Conservation (phyloP, 2,888 invertebrate genomes). For the Spodoptera exigua region DNA sequence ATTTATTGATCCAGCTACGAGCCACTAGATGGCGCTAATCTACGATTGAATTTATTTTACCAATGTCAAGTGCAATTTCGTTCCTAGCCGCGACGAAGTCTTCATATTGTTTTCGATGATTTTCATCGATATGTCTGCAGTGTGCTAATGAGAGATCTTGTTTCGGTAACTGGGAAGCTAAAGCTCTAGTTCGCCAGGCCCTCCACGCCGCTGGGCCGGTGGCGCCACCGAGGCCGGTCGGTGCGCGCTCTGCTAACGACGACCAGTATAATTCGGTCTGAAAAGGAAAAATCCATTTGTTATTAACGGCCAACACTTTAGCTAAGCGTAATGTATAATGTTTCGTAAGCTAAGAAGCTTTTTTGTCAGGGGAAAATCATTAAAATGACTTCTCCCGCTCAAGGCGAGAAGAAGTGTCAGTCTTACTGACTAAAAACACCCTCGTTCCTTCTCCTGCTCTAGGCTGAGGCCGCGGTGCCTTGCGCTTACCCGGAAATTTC, state of each 20-base stretch:
- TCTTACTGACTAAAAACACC: too few species aligned
- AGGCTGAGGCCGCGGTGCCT: too few species aligned
- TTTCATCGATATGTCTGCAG: conserved; percentile 95
- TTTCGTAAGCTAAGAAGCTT: too few species aligned
- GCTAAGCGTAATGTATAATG: too few species aligned
- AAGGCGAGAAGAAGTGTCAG: too few species aligned
- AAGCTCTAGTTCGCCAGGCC: conserved; percentile 84
- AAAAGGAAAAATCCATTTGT: conserved; percentile 53
- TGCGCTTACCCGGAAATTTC: too few species aligned
- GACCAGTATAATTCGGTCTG: conserved; percentile 98
- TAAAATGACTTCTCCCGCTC: too few species aligned
- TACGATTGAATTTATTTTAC: conserved; percentile 71
- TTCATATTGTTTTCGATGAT: conserved; percentile 95
- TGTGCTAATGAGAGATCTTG: conserved; percentile 97
- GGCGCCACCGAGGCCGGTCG: conserved; percentile 79
- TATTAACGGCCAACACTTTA: too few species aligned
- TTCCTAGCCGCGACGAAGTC: conserved; percentile 98
- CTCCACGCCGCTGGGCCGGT: conserved; percentile 83
- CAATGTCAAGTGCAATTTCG: conserved; percentile 98
- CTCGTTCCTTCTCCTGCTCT: too few species aligned
- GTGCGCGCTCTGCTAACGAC: conserved; percentile 93
- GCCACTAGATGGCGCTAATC: conserved; percentile 66
- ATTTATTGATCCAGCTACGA: conserved; percentile 53
- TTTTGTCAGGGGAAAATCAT: too few species aligned
- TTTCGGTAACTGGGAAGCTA: conserved; percentile 97